Evolutionary conservation across 2,888 invertebrate genomes (phyloP), one percentile per base, ranked within the genome.

Genomic region (Linnaemya tessellans): DNA sequence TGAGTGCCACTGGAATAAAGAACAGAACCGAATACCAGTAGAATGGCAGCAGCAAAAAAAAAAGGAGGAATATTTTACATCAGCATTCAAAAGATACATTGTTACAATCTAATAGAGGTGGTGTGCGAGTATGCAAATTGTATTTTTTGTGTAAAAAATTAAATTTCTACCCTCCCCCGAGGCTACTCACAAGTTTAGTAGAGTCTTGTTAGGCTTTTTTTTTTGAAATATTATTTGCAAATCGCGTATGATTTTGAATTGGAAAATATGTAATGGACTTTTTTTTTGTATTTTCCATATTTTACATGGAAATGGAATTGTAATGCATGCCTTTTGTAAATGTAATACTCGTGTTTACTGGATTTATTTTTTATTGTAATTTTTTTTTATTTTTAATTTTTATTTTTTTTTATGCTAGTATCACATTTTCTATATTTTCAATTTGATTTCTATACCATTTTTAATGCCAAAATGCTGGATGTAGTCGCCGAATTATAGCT

Each of bases 241-340:
- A 75, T 79, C 83, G 79, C 79, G 70, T 75, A 71, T 71, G 51
- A n/a, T 58, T 82, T 60, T 51, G n/a, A 74, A 74, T 65, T 74
- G 62, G 41, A 58, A 56, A 49, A 68, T 70, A 78, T 56, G 46
- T 68, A 70, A 71, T 67, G 43, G n/a, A 67, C 30, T 73, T 35
- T 60, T 35, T 60, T 60, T 38, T 38, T 5, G 9, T 18, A 18
- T n/a, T 73, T 65, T 81, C 62, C 64, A 85, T 78, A 82, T 79
- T 85, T 79, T 84, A 35, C 70, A 75, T 73, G 46, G 38, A 79
- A 54, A n/a, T 67, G 38, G 18, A 80, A 74, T 75, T 79, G 82
- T 85, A 85, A 83, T 85, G 60, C 54, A 85, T 80, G 75, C 79
- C 85, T 85, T 85, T 85, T 71, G 65, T 83, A 80, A 85, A 85